phyloP scores from a whole-genome alignment of 2,113 vertebrate genomes.

The Prochilodus magdalenae region DNA sequence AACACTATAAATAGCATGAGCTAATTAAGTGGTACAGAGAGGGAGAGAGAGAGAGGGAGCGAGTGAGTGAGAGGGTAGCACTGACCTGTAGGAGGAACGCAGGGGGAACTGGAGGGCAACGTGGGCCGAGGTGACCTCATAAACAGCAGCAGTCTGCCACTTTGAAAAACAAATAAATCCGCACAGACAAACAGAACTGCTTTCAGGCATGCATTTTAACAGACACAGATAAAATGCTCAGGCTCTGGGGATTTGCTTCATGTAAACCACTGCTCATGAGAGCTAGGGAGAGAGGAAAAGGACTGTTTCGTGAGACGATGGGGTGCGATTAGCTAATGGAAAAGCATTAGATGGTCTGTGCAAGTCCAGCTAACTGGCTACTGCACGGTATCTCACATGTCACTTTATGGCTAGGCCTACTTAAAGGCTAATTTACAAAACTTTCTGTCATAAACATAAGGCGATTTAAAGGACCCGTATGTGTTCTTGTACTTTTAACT shows the following conservation, averaged over 20 bases:
- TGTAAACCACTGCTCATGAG: slow-evolving; percentile 29
- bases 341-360: neutral
- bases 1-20: slow-evolving; percentile 48
- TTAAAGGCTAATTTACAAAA: slow-evolving; percentile 35
- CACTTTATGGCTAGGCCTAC: neutral
- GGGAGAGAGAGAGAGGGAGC: slow-evolving; percentile 14
- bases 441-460: neutral
- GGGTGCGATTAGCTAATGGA: slow-evolving; percentile 41
- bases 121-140: slow-evolving; percentile 43
- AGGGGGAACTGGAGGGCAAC: neutral
- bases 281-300: slow-evolving; percentile 14
- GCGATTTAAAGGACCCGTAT: too few relatives aligned
- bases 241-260: slow-evolving; percentile 29
- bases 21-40: slow-evolving; percentile 8
- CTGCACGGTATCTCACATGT: slow-evolving; percentile 19
- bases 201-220: slow-evolving; percentile 41
- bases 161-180: slow-evolving; percentile 44
- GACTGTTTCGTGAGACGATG: slow-evolving; percentile 29
- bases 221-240: neutral
- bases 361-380: neutral
- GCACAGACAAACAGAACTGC: slow-evolving; percentile 41
- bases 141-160: slow-evolving; percentile 37
- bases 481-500: too few relatives aligned
- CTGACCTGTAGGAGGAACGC: slow-evolving; percentile 36
- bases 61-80: slow-evolving; percentile 7